phyloP scores from a whole-genome alignment of 2,113 vertebrate species.

The Amphiprion ocellaris region DNA sequence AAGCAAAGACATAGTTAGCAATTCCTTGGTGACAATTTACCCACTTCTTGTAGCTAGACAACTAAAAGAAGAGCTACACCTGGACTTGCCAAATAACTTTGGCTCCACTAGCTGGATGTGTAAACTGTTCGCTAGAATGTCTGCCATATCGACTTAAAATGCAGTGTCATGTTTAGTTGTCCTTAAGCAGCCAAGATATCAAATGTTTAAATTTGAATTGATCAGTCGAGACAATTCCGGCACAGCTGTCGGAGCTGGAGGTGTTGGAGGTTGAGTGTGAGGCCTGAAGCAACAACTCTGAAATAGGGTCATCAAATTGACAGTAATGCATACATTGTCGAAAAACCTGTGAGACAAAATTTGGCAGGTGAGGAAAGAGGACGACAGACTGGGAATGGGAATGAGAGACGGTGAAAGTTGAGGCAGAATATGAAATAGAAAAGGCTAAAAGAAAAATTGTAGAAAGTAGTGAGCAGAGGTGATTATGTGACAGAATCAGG shows the following conservation, averaged over 20 bases:
- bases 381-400: constrained; percentile 53
- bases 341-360: constrained; percentile 32
- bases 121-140: background rate
- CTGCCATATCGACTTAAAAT: background rate
- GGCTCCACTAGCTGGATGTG: background rate
- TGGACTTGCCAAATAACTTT: no score
- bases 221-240: background rate
- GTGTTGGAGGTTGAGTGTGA: background rate
- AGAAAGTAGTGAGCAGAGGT: constrained; percentile 8
- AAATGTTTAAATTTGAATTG: background rate
- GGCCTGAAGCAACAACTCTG: constrained; percentile 7
- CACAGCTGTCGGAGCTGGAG: constrained; percentile 1
- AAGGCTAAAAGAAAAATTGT: background rate
- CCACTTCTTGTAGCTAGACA: no score
- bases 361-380: constrained; percentile 52
- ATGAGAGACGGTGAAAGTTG: constrained; percentile 40
- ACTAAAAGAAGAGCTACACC: background rate
- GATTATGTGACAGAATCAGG: constrained; percentile 44
- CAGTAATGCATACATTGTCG: constrained; percentile 29
- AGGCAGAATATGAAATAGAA: constrained; percentile 23
- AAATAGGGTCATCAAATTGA: constrained; percentile 51
- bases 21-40: no score
- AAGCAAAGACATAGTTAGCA: no score
- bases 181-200: background rate
- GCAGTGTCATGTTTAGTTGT: background rate